Evolutionary conservation across 2,888 invertebrate genomes (phyloP).

Genomic region (Lepidonotus clava): DNA sequence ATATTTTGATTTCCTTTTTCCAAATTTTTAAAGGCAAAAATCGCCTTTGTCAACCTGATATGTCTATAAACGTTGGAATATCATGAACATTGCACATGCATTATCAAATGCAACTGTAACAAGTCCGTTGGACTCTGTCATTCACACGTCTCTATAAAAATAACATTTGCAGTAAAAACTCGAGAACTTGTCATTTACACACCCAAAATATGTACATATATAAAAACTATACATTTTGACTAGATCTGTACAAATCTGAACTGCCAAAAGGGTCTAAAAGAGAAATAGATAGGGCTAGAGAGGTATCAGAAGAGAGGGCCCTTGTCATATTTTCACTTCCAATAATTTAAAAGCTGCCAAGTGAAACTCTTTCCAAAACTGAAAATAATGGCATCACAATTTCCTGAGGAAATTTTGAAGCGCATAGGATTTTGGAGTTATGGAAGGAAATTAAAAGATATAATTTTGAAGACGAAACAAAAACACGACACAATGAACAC

Average conservation of each 20-base stretch:
- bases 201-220: conserved; percentile 58
- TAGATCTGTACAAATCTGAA: conserved; percentile 55
- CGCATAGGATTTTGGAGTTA: too few species aligned
- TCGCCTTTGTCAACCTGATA: conserved; percentile 42
- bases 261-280: conserved; percentile 55
- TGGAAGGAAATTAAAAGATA: too few species aligned
- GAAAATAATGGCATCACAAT: too few species aligned
- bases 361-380: too few species aligned
- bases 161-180: conserved; percentile 43
- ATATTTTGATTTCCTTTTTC: conserved; percentile 14
- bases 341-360: too few species aligned
- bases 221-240: conserved; percentile 57
- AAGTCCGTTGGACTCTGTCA: conserved; percentile 29
- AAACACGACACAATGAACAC: too few species aligned
- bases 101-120: conserved; percentile 45
- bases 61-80: conserved; percentile 48
- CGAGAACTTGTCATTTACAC: conserved; percentile 48
- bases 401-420: too few species aligned
- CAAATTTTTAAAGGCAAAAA: conserved; percentile 31
- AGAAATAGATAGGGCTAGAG: background rate
- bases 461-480: too few species aligned
- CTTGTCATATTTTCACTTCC: conserved; percentile 10
- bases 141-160: conserved; percentile 47
- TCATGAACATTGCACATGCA: conserved; percentile 48
- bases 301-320: background rate